Conservation (phyloP, 2,797 vertebrate species). For the Parauchenoglanis punctatus region DNA sequence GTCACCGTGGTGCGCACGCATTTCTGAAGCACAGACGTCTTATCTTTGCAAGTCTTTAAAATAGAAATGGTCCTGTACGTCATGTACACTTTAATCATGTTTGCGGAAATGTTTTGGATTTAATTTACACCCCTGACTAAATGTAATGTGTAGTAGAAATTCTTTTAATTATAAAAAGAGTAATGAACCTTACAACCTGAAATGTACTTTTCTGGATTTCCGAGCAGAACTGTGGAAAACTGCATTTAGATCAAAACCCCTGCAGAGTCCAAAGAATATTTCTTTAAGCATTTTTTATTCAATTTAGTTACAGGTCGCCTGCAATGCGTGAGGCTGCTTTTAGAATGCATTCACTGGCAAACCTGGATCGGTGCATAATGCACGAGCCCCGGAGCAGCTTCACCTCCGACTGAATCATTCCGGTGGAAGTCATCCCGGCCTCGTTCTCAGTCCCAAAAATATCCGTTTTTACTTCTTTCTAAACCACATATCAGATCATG, state of each 20-base stretch:
- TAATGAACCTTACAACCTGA: background rate
- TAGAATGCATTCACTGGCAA: conserved; percentile 5
- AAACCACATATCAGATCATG: background rate
- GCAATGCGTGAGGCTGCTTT: background rate
- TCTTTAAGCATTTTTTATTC: background rate
- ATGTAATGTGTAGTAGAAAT: background rate
- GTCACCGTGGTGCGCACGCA: too few relatives aligned
- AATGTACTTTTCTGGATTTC: background rate
- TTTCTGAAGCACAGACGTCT: too few relatives aligned
- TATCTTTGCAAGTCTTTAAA: background rate
- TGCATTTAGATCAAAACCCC: background rate
- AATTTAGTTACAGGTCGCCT: background rate
- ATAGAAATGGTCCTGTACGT: background rate
- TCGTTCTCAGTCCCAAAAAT: background rate
- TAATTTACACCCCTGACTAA: background rate
- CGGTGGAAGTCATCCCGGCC: background rate
- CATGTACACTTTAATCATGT: background rate
- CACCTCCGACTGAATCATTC: background rate
- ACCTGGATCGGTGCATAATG: background rate
- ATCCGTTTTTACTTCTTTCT: background rate
- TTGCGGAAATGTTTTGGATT: background rate
- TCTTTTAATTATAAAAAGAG: background rate
- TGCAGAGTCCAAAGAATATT: conserved; percentile 4
- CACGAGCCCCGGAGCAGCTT: background rate
- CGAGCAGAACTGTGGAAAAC: background rate